phyloP scores from a whole-genome alignment of 2,888 invertebrate species.

The Gryllus longicercus region DNA sequence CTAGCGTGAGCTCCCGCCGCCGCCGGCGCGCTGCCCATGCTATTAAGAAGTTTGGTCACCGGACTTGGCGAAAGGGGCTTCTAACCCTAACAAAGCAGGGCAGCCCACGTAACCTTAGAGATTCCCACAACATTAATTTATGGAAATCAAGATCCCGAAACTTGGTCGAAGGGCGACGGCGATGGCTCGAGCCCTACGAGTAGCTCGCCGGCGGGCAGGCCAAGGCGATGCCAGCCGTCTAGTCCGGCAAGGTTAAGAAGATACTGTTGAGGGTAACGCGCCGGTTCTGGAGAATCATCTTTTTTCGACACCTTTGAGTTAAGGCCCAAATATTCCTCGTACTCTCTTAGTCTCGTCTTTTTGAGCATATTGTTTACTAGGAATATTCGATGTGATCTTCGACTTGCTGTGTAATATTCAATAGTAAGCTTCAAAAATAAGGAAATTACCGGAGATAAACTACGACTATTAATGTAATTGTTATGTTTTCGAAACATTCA shows the following conservation, averaged over 20 bases:
- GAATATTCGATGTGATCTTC: too few relatives aligned
- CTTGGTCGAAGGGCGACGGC: background rate
- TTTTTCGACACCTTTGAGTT: too few relatives aligned
- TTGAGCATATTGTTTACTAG: too few relatives aligned
- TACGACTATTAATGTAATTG: too few relatives aligned
- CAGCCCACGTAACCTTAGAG: slow-evolving; percentile 18
- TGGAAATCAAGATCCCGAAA: slow-evolving; percentile 32
- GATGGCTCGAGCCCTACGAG: background rate
- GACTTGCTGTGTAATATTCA: too few relatives aligned
- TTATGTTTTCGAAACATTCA: too few relatives aligned
- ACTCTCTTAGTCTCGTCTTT: too few relatives aligned
- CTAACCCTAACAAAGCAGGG: slow-evolving; percentile 17
- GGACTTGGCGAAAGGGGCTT: slow-evolving; percentile 17
- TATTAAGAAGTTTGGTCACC: slow-evolving; percentile 17
- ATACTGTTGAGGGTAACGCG: too few relatives aligned
- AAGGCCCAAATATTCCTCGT: too few relatives aligned
- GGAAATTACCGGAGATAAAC: too few relatives aligned
- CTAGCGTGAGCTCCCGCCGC: background rate
- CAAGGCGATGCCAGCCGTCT: background rate
- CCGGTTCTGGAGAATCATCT: too few relatives aligned
- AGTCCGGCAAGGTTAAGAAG: background rate
- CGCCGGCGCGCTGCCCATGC: background rate
- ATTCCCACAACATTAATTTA: slow-evolving; percentile 32
- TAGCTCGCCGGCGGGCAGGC: background rate
- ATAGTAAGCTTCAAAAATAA: too few relatives aligned